These are phyloP conservation scores for Macrostomum cliftonense DNA, from an alignment of 2,888 invertebrate genomes.

Conservation along the genomic window DNA sequence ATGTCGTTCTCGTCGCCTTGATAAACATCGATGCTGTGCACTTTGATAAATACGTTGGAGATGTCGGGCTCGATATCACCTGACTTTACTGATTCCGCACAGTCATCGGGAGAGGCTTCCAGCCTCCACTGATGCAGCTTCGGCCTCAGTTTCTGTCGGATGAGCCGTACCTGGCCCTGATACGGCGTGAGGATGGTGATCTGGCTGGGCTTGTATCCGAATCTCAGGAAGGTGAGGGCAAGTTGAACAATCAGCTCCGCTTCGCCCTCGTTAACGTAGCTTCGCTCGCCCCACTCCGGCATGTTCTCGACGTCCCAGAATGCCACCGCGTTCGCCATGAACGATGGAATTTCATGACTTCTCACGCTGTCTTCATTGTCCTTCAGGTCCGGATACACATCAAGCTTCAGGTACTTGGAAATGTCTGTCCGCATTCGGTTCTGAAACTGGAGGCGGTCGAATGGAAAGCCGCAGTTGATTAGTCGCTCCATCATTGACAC, in stretches of 20 bases:
- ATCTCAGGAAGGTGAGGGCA: slow-evolving; percentile 10
- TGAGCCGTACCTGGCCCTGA: slow-evolving; percentile 12
- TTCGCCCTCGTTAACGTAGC: slow-evolving; percentile 11
- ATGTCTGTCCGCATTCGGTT: slow-evolving; percentile 14
- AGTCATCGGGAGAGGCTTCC: too few relatives aligned
- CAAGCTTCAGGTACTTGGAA: slow-evolving; percentile 7
- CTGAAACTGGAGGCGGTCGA: slow-evolving; percentile 8
- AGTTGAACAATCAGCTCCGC: slow-evolving; percentile 11
- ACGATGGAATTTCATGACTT: slow-evolving; percentile 4
- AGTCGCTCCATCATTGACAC: slow-evolving; percentile 14
- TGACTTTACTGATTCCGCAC: too few relatives aligned
- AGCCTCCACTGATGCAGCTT: too few relatives aligned
- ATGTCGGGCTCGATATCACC: too few relatives aligned
- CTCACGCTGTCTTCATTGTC: slow-evolving; percentile 10
- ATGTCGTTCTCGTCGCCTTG: slow-evolving; percentile 25
- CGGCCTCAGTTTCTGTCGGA: neutral
- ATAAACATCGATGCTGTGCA: slow-evolving; percentile 18
- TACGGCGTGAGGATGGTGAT: slow-evolving; percentile 13
- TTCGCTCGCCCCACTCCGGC: slow-evolving; percentile 8
- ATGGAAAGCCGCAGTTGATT: slow-evolving; percentile 10
- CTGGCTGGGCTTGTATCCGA: slow-evolving; percentile 9
- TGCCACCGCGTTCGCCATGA: slow-evolving; percentile 9
- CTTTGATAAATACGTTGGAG: neutral
- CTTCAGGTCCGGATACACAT: slow-evolving; percentile 12
- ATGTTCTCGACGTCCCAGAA: slow-evolving; percentile 12